Evolutionary conservation across 2,888 invertebrate species (phyloP).

Genomic region (Agonopterix subpropinquella): DNA sequence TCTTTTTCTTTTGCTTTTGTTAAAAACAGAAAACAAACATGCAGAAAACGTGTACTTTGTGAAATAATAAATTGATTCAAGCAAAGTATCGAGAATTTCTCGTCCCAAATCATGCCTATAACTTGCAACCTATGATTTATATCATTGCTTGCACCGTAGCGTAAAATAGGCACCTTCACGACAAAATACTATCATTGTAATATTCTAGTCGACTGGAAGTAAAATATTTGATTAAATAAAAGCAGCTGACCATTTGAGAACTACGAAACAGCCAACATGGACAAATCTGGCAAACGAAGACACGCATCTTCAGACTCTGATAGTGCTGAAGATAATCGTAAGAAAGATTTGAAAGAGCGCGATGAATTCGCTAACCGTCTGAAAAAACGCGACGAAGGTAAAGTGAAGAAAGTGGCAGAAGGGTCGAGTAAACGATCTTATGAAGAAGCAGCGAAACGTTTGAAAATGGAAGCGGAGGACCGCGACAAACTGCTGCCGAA

Average conservation of each 20-base stretch:
- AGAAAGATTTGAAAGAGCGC: conserved; percentile 90
- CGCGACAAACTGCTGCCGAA: conserved; percentile 91
- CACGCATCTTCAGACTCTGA: conserved; percentile 78
- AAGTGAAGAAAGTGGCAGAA: conserved; percentile 86
- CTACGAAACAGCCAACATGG: conserved; percentile 28
- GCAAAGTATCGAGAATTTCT: too few relatives aligned
- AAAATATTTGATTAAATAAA: too few relatives aligned
- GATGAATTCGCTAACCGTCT: conserved; percentile 95
- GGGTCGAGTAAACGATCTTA: conserved; percentile 81
- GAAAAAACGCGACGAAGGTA: conserved; percentile 91
- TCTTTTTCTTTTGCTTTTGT: too few relatives aligned
- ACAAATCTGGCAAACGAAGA: conserved; percentile 55
- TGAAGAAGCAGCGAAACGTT: conserved; percentile 92
- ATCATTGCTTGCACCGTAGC: too few relatives aligned
- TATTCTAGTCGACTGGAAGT: too few relatives aligned
- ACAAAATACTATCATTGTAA: too few relatives aligned
- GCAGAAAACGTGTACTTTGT: too few relatives aligned
- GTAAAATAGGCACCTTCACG: too few relatives aligned
- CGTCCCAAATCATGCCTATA: too few relatives aligned
- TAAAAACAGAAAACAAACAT: too few relatives aligned
- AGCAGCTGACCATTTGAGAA: background rate
- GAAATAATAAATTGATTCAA: too few relatives aligned
- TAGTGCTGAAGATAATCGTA: conserved; percentile 87
- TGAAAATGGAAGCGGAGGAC: conserved; percentile 91
- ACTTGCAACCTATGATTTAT: too few relatives aligned